Evolutionary conservation across 2,888 invertebrate genomes (phyloP), one percentile per base, ranked within the genome.

Genomic region (Erebia aethiops): DNA sequence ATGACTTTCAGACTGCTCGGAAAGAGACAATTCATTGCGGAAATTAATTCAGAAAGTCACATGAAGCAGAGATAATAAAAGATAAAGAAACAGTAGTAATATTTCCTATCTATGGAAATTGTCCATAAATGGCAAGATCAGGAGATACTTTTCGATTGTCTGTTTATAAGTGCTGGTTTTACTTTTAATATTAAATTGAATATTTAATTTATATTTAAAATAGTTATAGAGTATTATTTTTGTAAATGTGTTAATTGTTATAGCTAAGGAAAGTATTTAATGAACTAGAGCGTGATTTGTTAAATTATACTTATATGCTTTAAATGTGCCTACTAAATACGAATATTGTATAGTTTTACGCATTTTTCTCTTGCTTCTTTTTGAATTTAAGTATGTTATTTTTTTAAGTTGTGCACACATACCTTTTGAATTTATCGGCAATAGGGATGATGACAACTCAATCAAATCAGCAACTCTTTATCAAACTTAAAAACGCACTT

Each of bases 1-100:
- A 88, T 90, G 87, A 89, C 92, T 1, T 74, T 91, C 69, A 84
- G 89, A 71, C 80, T 90, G 64, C 83, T 89, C 43, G 84, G 81
- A 74, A 87, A 82, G 72, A 83, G 79, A 43, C 77, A 80, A 16
- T 46, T 49, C 8, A 68, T 72, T 14, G 71, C 74, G 13, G 79
- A 82, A 66, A 69, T 77, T 9, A 84, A 87, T 69, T 86, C 90
- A 83, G 88, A 89, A 74, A 85, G 80, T 35, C 84, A 83, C 67
- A 84, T 87, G 70, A 90, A 92, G 79, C 82, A 81, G 57, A 90
- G 90, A 85, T 91, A 91, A 80, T 81, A 79, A 61, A 7, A 7
- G 1, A 58, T 35, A 21, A 21, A 21, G 56, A 21, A 18, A 56
- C 21, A 57, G 21, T 57, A 7, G n/a, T n/a, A 51, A 51, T 2